Evolutionary conservation across 2,113 vertebrate species (phyloP), one percentile per base, ranked within the genome.

Genomic region (Elephantulus edwardii): DNA sequence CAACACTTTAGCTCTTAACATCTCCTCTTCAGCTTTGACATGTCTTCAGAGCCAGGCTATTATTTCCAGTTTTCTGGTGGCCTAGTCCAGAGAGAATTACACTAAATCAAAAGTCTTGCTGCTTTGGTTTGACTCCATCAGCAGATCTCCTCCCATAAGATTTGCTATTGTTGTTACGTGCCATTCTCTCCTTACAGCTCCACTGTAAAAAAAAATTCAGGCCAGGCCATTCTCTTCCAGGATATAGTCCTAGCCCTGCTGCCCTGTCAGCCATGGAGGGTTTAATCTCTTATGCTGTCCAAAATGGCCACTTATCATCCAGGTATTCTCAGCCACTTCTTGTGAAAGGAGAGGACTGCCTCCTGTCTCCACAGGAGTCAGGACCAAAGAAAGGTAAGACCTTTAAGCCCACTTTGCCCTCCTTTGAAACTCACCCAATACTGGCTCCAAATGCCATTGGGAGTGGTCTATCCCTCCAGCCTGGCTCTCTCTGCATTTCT

Each of bases 241-340:
- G 94, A 8, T 87, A 70, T 1, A 94, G 94, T 50, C 96, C 94
- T 35, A 94, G 86, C 33, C 68, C 83, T 8, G 91, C 40, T 1
- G 93, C 96, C 58, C 56, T 91, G 82, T 68, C 64, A 28, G 84
- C 96, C 33, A 92, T 93, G 90, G 77, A 92, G 28, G 44, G 28
- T 10, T 75, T 96, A 8, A 89, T 94, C 42, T 74, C 81, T 44
- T 66, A 50, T 1, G 91, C 95, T n/a, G 78, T 96, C 68, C 78
- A 16, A 58, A 89, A 42, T 33, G 89, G 93, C 50, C 52, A 89
- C 75, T 60, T 96, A 54, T 92, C 95, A 46, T 10, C 94, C 46
- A 20, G 12, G 13, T 95, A 94, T 1, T 17, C 52, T n/a, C 96
- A 96, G 75, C 96, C 94, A 17, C 75, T 96, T 50, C 54, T 95